Conservation (phyloP, 2,797 vertebrate genomes). For the Sitta carolinensis region DNA sequence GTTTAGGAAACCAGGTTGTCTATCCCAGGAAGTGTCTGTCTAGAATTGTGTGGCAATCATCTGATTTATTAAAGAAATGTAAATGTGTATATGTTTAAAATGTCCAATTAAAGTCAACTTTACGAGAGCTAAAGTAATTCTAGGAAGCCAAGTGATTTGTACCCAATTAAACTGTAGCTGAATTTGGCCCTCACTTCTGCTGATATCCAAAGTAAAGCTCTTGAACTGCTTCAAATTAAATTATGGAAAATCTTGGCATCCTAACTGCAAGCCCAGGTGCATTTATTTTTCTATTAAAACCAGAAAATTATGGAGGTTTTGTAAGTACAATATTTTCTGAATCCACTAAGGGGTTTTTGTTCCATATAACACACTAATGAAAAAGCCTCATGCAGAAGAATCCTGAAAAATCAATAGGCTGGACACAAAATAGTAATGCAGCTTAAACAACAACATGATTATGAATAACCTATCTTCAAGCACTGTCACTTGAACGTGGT, state of each 20-base stretch:
- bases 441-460: slow-evolving; percentile 48
- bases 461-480: slow-evolving; percentile 36
- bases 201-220: slow-evolving; percentile 15
- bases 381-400: slow-evolving; percentile 53
- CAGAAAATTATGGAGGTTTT: slow-evolving; percentile 10
- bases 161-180: background rate
- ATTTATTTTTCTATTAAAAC: slow-evolving; percentile 51
- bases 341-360: background rate
- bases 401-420: slow-evolving; percentile 47
- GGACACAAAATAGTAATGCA: slow-evolving; percentile 13
- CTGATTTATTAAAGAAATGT: background rate
- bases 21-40: background rate
- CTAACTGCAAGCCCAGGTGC: slow-evolving; percentile 23
- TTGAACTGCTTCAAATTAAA: slow-evolving; percentile 40
- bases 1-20: background rate
- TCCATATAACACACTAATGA: slow-evolving; percentile 4
- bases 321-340: slow-evolving; percentile 9
- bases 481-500: background rate
- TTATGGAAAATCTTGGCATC: slow-evolving; percentile 22
- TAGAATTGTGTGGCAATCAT: background rate
- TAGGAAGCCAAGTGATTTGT: background rate
- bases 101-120: background rate
- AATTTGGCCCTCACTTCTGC: slow-evolving; percentile 27
- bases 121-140: background rate
- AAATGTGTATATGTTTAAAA: background rate